Conservation (phyloP, 2,797 vertebrate species). For the Erpetoichthys calabaricus region DNA sequence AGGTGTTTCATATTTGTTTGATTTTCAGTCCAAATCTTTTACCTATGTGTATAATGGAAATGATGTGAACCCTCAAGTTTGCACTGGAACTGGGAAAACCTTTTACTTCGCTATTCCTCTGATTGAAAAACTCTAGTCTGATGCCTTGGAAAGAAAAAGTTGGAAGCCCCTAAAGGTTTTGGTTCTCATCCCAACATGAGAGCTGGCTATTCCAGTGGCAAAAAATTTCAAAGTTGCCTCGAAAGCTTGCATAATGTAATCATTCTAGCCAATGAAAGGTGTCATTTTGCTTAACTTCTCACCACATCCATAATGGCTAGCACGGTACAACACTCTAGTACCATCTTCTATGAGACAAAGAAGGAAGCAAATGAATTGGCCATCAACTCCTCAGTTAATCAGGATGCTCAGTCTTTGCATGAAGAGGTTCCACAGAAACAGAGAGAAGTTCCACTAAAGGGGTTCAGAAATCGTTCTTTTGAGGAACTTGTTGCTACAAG, state of each 20-base stretch:
- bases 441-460: conserved; percentile 55
- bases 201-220: conserved; percentile 82
- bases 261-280: no score
- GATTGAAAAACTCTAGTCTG: conserved; percentile 68
- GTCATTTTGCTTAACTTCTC: no score
- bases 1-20: conserved; percentile 79
- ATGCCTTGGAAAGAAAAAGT: conserved; percentile 32
- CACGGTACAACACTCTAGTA: no score
- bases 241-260: no score
- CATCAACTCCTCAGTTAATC: conserved; percentile 43
- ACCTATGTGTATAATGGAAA: conserved; percentile 73
- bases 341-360: conserved; percentile 63
- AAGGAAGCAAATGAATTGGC: conserved; percentile 53
- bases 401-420: conserved; percentile 57
- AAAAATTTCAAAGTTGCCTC: no score
- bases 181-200: conserved; percentile 84
- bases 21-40: conserved; percentile 85
- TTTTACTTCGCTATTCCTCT: conserved; percentile 87
- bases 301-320: no score
- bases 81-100: conserved; percentile 93
- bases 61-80: conserved; percentile 82
- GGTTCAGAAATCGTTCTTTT: conserved; percentile 51
- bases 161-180: conserved; percentile 79
- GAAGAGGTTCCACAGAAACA: conserved; percentile 62
- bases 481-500: conserved; percentile 58